Evolutionary conservation across 2,888 invertebrate species (phyloP).

Genomic region (Mechanitis mazaeus): DNA sequence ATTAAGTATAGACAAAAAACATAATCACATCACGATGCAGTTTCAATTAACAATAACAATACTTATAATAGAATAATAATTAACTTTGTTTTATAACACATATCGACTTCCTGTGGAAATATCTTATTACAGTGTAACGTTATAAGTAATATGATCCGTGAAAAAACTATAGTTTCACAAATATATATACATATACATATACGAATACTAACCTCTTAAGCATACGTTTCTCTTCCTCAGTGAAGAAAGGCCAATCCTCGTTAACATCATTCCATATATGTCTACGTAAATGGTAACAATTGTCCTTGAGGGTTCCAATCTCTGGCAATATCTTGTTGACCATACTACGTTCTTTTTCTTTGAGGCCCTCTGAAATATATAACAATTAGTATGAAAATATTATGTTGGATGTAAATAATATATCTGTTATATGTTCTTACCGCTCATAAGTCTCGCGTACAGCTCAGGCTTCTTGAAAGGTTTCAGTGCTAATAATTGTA

Average conservation of each 20-base stretch:
- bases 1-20: no score
- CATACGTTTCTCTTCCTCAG: conserved; percentile 91
- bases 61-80: no score
- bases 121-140: background rate
- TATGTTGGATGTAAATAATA: conserved; percentile 27
- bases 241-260: conserved; percentile 95
- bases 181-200: background rate
- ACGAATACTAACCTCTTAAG: conserved; percentile 82
- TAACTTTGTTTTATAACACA: background rate
- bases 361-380: conserved; percentile 86
- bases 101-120: conserved; percentile 3
- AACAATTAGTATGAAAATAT: conserved; percentile 22
- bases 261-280: conserved; percentile 95
- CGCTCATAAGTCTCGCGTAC: conserved; percentile 86
- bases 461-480: conserved; percentile 96
- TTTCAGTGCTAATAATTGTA: conserved; percentile 94
- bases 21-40: no score
- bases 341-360: conserved; percentile 86
- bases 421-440: conserved; percentile 63
- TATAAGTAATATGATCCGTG: background rate
- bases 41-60: no score
- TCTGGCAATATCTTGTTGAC: conserved; percentile 87
- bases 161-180: conserved; percentile 10
- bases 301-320: conserved; percentile 89
- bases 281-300: conserved; percentile 91